Base-by-base conservation (phyloP, 2,888 invertebrate genomes). In the Tiphia femorata region DNA sequence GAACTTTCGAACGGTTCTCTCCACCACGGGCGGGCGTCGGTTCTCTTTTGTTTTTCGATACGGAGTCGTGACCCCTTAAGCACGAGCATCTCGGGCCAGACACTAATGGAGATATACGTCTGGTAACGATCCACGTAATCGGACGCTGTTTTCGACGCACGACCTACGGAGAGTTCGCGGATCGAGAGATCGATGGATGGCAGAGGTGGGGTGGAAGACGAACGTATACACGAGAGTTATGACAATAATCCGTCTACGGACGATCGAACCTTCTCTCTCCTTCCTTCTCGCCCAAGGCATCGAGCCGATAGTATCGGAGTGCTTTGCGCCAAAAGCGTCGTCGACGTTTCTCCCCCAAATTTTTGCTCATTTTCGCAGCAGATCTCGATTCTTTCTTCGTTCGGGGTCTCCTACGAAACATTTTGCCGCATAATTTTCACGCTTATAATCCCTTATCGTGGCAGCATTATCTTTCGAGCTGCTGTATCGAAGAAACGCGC, bases 71-170 rank as follows among this genome's bases (percentile, higher is more conserved):
- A 44, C 30, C 44, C 30, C 44, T 21, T 29, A 17, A 30, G 29
- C 44, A 33, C 14, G 33, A 33, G 33, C 12, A 37, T 54, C 30
- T 23, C 3, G 21, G n/a, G 52, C 47, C 50, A 21, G 56, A 69
- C 59, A 53, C 61, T 67, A 67, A 65, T 67, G 59, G 60, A 67
- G 59, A 64, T 61, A 60, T 65, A 65, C 55, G 59, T 61, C 51
- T 57, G 50, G 46, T 50, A 51, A 55, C 49, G 49, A 62, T 51
- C 52, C 58, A 41, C 40, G 57, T 59, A 61, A 64, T 54, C 49
- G 61, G 55, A 44, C 17, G 29, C 27, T 54, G 48, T 58, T 69
- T 64, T 62, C 55, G 49, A 62, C 52, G n/a, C n/a, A n/a, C n/a
- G 58, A 58, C 57, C 48, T 49, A 50, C 49, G 49, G 37, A 12